Conservation (phyloP, 2,113 vertebrate species). For the Saccopteryx leptura region DNA sequence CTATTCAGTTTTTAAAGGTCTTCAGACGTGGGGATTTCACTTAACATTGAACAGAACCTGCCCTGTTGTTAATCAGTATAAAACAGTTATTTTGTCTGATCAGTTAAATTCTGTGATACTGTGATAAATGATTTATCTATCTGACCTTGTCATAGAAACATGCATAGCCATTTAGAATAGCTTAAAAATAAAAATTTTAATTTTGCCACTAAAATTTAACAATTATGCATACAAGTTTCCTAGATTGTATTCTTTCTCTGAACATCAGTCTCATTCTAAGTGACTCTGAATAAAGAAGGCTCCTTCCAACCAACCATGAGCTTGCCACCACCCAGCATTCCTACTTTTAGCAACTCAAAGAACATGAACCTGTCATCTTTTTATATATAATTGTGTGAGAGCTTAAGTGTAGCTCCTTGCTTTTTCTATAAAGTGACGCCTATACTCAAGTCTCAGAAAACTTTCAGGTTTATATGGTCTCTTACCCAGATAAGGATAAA, state of each 20-base stretch:
- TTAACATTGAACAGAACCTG: background rate
- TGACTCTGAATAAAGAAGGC: background rate
- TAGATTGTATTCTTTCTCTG: background rate
- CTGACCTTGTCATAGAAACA: background rate
- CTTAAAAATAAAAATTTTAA: background rate
- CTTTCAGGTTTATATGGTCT: background rate
- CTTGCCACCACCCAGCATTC: background rate
- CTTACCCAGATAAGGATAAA: background rate
- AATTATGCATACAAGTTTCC: background rate
- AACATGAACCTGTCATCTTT: background rate
- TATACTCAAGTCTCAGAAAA: slow-evolving; percentile 25
- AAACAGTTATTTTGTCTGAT: slow-evolving; percentile 23
- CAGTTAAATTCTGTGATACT: background rate
- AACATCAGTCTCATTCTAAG: background rate
- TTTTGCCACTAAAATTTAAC: background rate
- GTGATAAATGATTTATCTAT: background rate
- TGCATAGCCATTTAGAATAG: background rate
- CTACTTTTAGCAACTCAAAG: background rate
- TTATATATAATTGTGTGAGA: background rate
- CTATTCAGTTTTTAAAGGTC: background rate
- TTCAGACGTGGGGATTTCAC: background rate
- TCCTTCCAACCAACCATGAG: background rate
- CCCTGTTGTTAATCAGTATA: background rate
- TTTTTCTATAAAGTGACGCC: background rate
- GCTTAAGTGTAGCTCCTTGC: background rate